A percentile compares a stretch with the other conserved stretches of the same genome.
phyloP scores from a whole-genome alignment of 2,113 vertebrate genomes.

The Oreochromis spilurus region DNA sequence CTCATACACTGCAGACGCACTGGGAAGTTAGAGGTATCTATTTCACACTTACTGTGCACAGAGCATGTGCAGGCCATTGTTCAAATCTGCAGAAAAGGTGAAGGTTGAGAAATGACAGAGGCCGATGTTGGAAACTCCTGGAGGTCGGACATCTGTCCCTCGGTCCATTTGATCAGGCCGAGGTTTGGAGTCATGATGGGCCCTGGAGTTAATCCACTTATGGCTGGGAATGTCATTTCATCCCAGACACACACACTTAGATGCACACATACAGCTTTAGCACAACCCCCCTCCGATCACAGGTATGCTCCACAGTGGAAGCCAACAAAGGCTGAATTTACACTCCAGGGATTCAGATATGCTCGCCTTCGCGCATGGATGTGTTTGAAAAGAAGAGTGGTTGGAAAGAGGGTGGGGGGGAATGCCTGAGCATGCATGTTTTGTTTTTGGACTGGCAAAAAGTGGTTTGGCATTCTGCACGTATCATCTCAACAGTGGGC shows the following conservation, averaged over 20 bases:
- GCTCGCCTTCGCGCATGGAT: not conserved
- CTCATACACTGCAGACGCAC: not conserved
- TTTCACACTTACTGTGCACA: not conserved
- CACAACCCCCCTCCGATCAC: constrained; percentile 26
- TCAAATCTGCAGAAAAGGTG: not conserved
- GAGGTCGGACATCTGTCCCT: constrained; percentile 55
- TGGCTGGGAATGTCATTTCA: constrained; percentile 57
- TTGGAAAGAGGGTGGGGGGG: not conserved
- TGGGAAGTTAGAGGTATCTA: not conserved
- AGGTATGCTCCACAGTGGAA: constrained; percentile 55
- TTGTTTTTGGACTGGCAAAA: constrained; percentile 10
- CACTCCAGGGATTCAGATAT: constrained; percentile 6
- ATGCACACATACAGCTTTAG: constrained; percentile 15
- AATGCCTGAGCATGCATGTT: not conserved
- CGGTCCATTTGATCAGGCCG: constrained; percentile 46
- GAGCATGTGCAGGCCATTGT: not conserved
- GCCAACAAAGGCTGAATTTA: constrained; percentile 33
- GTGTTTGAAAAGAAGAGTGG: constrained; percentile 13
- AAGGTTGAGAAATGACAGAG: not conserved
- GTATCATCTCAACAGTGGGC: constrained; percentile 7
- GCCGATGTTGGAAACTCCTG: constrained; percentile 44
- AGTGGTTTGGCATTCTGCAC: not conserved
- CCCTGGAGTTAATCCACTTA: constrained; percentile 56
- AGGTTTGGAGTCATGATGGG: constrained; percentile 40
- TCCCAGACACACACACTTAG: not conserved